phyloP scores from a whole-genome alignment of 1,140 invertebrate species.

The Bombus ignitus region DNA sequence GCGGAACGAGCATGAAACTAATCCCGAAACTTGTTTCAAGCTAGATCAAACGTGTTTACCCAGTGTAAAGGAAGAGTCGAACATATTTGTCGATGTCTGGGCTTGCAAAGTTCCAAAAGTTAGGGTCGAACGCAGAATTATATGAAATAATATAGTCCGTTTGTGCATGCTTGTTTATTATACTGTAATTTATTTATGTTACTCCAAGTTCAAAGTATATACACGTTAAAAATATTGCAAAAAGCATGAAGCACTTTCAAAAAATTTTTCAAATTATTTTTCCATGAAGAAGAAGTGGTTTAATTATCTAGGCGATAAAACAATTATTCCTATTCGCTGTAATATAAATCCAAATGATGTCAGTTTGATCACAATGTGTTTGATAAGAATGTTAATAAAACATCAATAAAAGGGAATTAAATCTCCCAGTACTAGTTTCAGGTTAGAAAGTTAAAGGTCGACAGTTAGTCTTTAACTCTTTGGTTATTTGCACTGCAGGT shows the following conservation, averaged over 20 bases:
- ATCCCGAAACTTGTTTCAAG: conserved; percentile 22
- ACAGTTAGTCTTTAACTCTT: no score
- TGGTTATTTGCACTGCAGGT: no score
- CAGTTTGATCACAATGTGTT: background rate
- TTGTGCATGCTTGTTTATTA: background rate
- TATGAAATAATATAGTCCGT: background rate
- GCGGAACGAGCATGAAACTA: conserved; percentile 13
- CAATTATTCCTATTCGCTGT: no score
- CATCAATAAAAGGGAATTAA: background rate
- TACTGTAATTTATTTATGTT: background rate
- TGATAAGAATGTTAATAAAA: background rate
- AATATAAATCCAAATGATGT: no score
- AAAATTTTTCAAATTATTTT: background rate
- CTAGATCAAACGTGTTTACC: conserved; percentile 12
- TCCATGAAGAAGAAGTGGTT: background rate
- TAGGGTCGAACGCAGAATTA: no score
- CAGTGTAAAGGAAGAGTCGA: background rate
- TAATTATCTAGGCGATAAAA: no score
- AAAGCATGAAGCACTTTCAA: background rate
- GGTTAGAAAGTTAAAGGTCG: no score
- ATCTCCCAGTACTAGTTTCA: background rate
- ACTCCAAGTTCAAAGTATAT: background rate
- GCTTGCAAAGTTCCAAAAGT: background rate
- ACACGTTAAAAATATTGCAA: background rate
- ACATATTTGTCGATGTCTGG: conserved; percentile 5